phyloP scores from a whole-genome alignment of 2,113 vertebrate genomes.

The Daboia siamensis region DNA sequence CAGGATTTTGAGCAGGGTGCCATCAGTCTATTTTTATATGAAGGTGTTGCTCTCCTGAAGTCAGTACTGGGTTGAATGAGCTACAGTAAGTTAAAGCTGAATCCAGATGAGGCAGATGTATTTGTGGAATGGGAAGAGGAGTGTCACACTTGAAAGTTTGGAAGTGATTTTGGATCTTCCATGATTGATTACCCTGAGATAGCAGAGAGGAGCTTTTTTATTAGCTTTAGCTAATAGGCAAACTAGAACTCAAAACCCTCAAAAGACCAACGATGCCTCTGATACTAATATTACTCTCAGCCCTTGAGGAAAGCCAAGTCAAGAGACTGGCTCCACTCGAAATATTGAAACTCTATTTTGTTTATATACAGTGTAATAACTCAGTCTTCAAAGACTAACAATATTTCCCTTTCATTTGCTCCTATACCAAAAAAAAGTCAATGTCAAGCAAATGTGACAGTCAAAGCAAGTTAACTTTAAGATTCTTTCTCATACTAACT shows the following conservation, averaged over 20 bases:
- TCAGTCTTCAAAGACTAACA: not conserved
- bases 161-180: not conserved
- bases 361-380: not conserved
- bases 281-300: not conserved
- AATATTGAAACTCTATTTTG: not conserved
- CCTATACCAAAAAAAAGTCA: not conserved
- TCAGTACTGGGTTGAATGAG: not conserved
- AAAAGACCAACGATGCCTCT: not conserved
- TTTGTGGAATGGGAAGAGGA: not conserved
- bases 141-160: not conserved
- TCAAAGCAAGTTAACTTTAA: not conserved
- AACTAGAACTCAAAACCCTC: not conserved
- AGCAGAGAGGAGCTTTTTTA: not conserved
- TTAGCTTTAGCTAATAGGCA: not conserved
- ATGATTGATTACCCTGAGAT: not conserved
- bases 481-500: not conserved
- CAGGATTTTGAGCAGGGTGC: not conserved
- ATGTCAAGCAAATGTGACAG: too few relatives aligned
- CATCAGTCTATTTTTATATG: not conserved
- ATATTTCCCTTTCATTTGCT: not conserved
- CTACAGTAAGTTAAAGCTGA: not conserved
- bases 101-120: not conserved
- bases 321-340: not conserved
- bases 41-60: not conserved
- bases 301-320: not conserved